Evolutionary conservation across 2,888 invertebrate genomes (phyloP).

Genomic region (Drosophila prostipennis): DNA sequence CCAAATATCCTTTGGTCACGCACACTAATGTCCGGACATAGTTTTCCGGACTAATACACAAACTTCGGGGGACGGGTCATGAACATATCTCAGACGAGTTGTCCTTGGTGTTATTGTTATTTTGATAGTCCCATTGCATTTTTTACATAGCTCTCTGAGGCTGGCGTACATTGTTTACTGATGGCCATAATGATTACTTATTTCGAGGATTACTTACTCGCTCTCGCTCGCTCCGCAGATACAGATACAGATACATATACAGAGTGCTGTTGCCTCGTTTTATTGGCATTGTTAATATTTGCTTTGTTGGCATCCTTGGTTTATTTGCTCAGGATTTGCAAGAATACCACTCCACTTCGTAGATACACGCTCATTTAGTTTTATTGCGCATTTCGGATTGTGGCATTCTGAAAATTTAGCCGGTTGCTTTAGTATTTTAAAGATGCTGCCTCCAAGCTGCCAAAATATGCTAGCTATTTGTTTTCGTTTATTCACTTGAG

Average conservation of each 20-base stretch:
- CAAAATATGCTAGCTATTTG: constrained; percentile 16
- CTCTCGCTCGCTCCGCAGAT: constrained; percentile 1
- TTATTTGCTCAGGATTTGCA: constrained; percentile 56
- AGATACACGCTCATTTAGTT: constrained; percentile 55
- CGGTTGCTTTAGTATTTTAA: constrained; percentile 27
- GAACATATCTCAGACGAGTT: constrained; percentile 32
- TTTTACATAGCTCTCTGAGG: constrained; percentile 64
- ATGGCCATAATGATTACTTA: constrained; percentile 76
- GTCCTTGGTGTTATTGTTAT: constrained; percentile 48
- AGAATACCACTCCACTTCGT: constrained; percentile 24
- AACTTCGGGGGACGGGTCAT: constrained; percentile 19
- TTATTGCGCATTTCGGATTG: constrained; percentile 41
- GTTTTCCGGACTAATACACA: constrained; percentile 57
- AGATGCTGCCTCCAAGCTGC: constrained; percentile 5
- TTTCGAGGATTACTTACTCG: constrained; percentile 69
- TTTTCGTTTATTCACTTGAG: constrained; percentile 20
- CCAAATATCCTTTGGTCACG: constrained; percentile 39
- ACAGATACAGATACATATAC: not conserved
- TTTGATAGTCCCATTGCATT: constrained; percentile 69
- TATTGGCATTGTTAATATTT: constrained; percentile 78
- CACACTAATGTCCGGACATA: constrained; percentile 43
- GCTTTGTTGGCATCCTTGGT: constrained; percentile 58
- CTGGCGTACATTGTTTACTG: constrained; percentile 51
- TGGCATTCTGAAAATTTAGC: constrained; percentile 31
- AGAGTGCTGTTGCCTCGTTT: constrained; percentile 39